Conservation (phyloP, 1,140 invertebrate species). For the Drosophila busckii region DNA sequence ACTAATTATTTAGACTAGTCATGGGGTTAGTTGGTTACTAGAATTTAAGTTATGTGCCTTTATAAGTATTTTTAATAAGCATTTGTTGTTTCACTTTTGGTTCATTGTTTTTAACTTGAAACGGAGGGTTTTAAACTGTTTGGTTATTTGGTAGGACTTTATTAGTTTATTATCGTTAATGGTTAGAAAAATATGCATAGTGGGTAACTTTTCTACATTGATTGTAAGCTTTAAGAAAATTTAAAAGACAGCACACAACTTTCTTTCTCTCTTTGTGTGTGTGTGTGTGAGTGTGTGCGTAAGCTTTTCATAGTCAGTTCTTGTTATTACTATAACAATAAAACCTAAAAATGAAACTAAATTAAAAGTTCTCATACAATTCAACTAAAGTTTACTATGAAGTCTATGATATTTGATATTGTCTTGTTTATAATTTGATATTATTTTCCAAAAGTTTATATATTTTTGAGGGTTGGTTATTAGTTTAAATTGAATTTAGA, state of each 20-base stretch:
- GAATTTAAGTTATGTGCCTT: too few species aligned
- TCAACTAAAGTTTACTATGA: too few species aligned
- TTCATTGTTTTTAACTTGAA: constrained; percentile 76
- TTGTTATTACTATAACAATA: too few species aligned
- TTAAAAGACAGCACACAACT: constrained; percentile 48
- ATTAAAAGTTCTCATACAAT: not conserved
- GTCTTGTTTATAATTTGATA: too few species aligned
- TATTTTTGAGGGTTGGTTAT: too few species aligned
- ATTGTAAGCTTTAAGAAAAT: constrained; percentile 44
- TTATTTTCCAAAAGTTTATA: too few species aligned
- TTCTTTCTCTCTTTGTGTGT: too few species aligned
- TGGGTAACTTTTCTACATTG: constrained; percentile 43
- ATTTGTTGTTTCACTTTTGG: constrained; percentile 49
- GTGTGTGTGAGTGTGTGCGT: too few species aligned
- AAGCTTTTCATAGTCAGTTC: constrained; percentile 36
- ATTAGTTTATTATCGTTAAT: constrained; percentile 19
- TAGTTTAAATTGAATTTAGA: too few species aligned
- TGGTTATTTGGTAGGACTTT: constrained; percentile 62
- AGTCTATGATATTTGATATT: too few species aligned
- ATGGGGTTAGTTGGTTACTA: constrained; percentile 18
- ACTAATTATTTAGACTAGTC: constrained; percentile 31
- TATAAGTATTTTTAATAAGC: too few species aligned
- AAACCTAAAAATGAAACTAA: too few species aligned
- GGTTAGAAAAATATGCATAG: constrained; percentile 61
- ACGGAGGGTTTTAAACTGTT: constrained; percentile 71